phyloP scores from a whole-genome alignment of 2,888 invertebrate genomes.

The Leucoptera coffeella region DNA sequence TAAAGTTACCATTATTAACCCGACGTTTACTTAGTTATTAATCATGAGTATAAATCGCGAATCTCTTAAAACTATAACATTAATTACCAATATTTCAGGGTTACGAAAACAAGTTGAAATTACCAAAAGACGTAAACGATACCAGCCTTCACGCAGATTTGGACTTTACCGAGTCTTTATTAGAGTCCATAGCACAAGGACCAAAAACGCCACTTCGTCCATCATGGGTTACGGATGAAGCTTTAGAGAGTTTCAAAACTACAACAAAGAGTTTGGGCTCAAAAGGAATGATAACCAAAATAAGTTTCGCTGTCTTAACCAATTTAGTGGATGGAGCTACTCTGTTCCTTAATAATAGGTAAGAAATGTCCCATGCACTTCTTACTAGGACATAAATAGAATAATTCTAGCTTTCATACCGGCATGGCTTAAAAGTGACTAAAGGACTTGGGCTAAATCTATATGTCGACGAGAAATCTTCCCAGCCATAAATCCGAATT shows the following conservation, averaged over 20 bases:
- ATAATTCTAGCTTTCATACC: no score
- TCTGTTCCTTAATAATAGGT: constrained; percentile 35
- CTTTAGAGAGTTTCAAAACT: constrained; percentile 12
- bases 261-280: constrained; percentile 17
- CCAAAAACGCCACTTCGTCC: constrained; percentile 20
- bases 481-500: no score
- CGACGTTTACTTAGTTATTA: no score
- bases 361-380: constrained; percentile 7
- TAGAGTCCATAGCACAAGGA: constrained; percentile 14
- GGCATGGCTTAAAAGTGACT: no score
- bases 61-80: no score
- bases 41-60: no score
- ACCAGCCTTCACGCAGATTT: constrained; percentile 15
- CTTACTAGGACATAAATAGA: no score
- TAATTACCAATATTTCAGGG: no score
- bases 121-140: constrained; percentile 23
- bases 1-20: no score
- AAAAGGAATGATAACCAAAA: constrained; percentile 23
- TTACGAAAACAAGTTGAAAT: constrained; percentile 16
- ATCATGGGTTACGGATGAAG: constrained; percentile 25
- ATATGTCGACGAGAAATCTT: no score
- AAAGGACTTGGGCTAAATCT: no score
- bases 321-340: constrained; percentile 36
- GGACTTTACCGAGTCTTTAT: constrained; percentile 12
- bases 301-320: constrained; percentile 23